A percentile compares a stretch with the other conserved stretches of the same genome.
phyloP scores from a whole-genome alignment of 2,888 invertebrate species.

The Lutraria lutraria region DNA sequence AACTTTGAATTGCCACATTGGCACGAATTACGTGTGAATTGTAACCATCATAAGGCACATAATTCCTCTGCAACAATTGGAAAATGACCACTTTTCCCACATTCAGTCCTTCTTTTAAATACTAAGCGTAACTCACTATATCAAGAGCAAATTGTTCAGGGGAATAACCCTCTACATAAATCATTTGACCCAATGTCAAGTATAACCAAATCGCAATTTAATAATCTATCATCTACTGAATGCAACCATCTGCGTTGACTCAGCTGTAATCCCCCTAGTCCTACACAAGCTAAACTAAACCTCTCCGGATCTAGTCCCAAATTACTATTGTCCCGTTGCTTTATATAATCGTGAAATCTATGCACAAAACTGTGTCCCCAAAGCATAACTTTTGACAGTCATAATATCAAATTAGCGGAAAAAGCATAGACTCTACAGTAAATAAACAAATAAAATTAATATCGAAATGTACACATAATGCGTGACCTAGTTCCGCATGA shows the following conservation, averaged over 20 bases:
- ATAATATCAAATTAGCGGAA: no score
- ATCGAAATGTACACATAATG: no score
- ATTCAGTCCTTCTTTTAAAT: not conserved
- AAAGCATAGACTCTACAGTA: no score
- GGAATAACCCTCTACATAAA: not conserved
- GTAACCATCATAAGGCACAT: conserved; percentile 23
- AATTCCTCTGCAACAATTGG: not conserved
- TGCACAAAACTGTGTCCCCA: conserved; percentile 48
- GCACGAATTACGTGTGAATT: conserved; percentile 25
- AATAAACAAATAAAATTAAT: no score
- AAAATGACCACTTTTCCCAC: not conserved
- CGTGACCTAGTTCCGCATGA: no score
- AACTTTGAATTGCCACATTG: conserved; percentile 21
- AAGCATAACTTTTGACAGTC: not conserved
- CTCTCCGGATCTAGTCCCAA: conserved; percentile 15
- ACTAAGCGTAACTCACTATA: not conserved
- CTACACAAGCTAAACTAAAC: not conserved
- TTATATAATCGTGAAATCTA: not conserved
- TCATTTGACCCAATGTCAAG: not conserved
- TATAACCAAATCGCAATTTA: conserved; percentile 1
- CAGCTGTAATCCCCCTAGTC: conserved; percentile 33
- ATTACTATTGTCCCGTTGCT: no score
- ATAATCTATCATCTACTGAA: not conserved
- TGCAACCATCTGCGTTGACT: conserved; percentile 6
- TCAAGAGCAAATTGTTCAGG: not conserved